Evolutionary conservation across 2,113 vertebrate genomes (phyloP).

Genomic region (Phylloscopus trochilus): DNA sequence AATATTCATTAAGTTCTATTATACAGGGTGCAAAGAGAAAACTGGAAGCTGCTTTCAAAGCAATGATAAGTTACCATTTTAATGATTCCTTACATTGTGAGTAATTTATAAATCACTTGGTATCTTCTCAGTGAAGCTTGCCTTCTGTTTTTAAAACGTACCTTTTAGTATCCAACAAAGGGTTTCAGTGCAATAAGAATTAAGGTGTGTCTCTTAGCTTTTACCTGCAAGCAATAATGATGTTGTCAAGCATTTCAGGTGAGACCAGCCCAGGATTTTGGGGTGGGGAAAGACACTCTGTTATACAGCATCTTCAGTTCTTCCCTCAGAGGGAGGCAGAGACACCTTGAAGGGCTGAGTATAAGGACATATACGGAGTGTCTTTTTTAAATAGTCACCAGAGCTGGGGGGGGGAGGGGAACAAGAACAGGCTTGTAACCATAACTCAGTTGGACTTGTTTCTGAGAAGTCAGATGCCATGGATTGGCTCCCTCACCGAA

Average conservation of each 20-base stretch:
- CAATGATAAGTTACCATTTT: slow-evolving; percentile 68
- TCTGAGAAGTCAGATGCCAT: slow-evolving; percentile 63
- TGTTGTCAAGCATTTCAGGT: slow-evolving; percentile 75
- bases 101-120: slow-evolving; percentile 74
- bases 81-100: slow-evolving; percentile 74
- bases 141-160: slow-evolving; percentile 65
- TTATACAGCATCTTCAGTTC: slow-evolving; percentile 75
- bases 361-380: slow-evolving; percentile 56
- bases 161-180: slow-evolving; percentile 74
- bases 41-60: slow-evolving; percentile 57
- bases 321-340: slow-evolving; percentile 68
- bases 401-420: slow-evolving; percentile 36
- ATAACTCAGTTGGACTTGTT: slow-evolving; percentile 43
- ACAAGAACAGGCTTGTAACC: slow-evolving; percentile 27
- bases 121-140: slow-evolving; percentile 69
- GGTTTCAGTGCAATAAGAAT: slow-evolving; percentile 82
- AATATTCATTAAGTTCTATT: slow-evolving; percentile 47
- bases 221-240: slow-evolving; percentile 77
- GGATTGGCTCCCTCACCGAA: slow-evolving; percentile 76
- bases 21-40: slow-evolving; percentile 42
- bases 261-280: slow-evolving; percentile 75
- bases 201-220: slow-evolving; percentile 79
- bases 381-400: slow-evolving; percentile 48
- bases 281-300: slow-evolving; percentile 78
- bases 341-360: slow-evolving; percentile 61